These are phyloP conservation scores for Melanerpes aurifrons DNA, from an alignment of 2,113 vertebrate genomes.

Conservation along the genomic window DNA sequence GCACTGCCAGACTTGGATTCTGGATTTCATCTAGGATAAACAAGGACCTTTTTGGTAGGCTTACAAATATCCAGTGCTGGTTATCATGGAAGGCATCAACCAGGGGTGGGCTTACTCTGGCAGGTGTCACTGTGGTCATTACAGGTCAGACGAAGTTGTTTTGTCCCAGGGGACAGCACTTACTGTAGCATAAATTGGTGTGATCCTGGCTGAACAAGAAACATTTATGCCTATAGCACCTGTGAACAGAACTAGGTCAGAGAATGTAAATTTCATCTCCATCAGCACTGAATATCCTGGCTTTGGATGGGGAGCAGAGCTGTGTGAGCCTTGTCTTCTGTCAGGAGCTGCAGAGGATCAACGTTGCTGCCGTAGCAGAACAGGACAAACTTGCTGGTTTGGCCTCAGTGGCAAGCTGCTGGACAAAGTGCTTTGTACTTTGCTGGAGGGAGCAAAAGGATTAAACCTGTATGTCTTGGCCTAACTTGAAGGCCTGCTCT, in stretches of 20 bases:
- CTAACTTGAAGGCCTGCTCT: neutral
- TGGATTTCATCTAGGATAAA: neutral
- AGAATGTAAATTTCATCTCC: neutral
- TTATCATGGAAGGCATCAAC: fast-evolving
- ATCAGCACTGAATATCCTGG: neutral
- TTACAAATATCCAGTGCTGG: neutral
- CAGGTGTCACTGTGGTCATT: neutral
- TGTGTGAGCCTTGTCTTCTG: fast-evolving
- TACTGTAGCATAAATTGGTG: neutral
- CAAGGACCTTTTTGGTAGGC: neutral
- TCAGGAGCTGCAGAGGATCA: neutral
- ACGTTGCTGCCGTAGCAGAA: neutral
- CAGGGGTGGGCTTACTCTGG: neutral
- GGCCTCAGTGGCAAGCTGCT: neutral
- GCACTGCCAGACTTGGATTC: neutral
- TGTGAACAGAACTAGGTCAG: neutral
- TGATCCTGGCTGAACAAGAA: neutral
- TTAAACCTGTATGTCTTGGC: neutral
- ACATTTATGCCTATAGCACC: neutral
- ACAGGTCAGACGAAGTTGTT: neutral
- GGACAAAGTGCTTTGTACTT: neutral
- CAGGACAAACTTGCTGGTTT: neutral
- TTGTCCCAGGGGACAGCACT: neutral
- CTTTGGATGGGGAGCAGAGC: neutral
- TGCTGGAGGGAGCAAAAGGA: constrained; percentile 2